Conservation (phyloP, 2,113 vertebrate genomes). For the Rhynchomys soricoides region DNA sequence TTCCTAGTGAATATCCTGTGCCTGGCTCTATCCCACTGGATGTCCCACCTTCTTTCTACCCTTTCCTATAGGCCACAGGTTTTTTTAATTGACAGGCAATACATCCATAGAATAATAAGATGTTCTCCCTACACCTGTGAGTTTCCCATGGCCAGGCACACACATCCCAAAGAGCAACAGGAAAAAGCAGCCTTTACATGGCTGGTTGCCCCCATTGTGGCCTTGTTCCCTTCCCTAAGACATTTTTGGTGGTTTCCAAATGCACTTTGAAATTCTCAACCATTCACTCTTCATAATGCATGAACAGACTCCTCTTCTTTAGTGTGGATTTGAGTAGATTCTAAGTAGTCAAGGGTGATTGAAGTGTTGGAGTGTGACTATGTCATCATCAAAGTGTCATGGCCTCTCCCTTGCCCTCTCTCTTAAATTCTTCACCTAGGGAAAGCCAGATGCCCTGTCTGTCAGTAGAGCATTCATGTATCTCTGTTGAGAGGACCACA, state of each 20-base stretch:
- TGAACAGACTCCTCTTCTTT: background rate
- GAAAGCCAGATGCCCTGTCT: fast-evolving
- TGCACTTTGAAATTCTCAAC: no score
- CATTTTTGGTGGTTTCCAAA: background rate
- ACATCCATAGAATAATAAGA: no score
- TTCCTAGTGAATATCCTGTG: no score
- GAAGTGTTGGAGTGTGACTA: background rate
- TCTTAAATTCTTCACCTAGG: background rate
- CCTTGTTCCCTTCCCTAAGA: background rate
- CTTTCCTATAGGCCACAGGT: no score
- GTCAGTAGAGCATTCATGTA: background rate
- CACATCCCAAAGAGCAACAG: background rate
- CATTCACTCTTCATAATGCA: background rate
- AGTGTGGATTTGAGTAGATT: background rate
- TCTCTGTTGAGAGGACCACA: background rate
- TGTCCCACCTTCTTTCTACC: no score
- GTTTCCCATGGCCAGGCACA: background rate
- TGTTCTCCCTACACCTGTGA: background rate
- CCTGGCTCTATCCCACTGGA: no score
- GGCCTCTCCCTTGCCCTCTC: background rate
- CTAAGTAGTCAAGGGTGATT: background rate
- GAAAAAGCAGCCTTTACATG: background rate
- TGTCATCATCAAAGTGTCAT: background rate
- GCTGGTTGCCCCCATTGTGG: no score
- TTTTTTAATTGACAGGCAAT: no score